These are phyloP conservation scores for Pangasius macronema DNA, from an alignment of 2,797 vertebrate species.

Conservation along the genomic window DNA sequence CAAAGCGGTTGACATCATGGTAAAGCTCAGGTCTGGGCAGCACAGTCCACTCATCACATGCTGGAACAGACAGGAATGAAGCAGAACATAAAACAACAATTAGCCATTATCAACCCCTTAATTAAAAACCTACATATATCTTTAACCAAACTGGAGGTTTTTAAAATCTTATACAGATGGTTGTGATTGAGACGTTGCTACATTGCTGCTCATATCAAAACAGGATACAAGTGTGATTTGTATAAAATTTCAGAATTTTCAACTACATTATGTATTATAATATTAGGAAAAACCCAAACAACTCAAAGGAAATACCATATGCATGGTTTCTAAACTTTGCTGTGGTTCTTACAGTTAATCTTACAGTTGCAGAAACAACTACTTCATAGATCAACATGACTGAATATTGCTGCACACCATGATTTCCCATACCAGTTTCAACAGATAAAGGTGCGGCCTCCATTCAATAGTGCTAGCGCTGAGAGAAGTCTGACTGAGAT, in stretches of 20 bases:
- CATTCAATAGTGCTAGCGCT: neutral
- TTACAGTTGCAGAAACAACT: neutral
- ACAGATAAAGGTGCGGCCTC: neutral
- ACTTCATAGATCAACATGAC: too few species aligned
- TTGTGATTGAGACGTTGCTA: neutral
- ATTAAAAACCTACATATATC: neutral
- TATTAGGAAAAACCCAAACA: neutral
- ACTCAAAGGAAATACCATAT: neutral
- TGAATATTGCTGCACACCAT: neutral
- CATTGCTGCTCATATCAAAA: neutral
- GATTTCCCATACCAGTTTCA: neutral
- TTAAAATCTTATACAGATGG: neutral
- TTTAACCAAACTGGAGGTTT: neutral
- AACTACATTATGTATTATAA: neutral
- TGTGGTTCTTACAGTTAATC: neutral
- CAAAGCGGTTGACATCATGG: slow-evolving; percentile 92
- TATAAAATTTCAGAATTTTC: neutral
- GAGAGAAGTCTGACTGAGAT: neutral
- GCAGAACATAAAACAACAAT: neutral
- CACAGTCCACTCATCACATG: slow-evolving; percentile 90
- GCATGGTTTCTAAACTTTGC: neutral
- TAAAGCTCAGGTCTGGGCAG: slow-evolving; percentile 86
- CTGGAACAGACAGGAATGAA: slow-evolving; percentile 64
- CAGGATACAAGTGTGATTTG: neutral
- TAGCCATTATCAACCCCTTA: neutral